A percentile compares a stretch with the other conserved stretches of the same genome.
phyloP scores from a whole-genome alignment of 2,113 vertebrate species.

The Notarius quadriscutis region DNA sequence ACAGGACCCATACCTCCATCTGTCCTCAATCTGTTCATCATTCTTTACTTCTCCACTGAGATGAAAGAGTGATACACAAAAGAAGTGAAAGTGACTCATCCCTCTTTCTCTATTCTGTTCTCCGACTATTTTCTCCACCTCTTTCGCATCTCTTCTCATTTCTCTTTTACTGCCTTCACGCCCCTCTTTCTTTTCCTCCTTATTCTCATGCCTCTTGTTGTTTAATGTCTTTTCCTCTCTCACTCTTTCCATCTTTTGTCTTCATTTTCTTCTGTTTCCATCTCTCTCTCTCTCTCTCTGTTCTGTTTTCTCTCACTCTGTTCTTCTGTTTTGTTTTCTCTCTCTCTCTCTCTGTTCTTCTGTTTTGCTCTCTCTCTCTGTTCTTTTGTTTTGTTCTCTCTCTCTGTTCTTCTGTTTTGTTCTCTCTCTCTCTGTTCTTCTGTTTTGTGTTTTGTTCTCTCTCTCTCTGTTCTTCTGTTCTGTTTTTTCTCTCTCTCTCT shows the following conservation, averaged over 20 bases:
- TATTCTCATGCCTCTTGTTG: neutral
- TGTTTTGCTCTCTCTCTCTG: too few species aligned
- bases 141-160: neutral
- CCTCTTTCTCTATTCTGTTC: neutral
- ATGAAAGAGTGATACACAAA: neutral
- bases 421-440: too few species aligned
- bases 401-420: too few species aligned
- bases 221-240: neutral
- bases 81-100: neutral
- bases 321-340: too few species aligned
- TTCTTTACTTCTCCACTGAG: neutral
- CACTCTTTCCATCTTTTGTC: neutral
- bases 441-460: too few species aligned
- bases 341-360: too few species aligned
- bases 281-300: neutral
- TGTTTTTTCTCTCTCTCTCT: neutral
- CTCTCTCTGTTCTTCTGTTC: too few species aligned
- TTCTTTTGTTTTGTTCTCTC: too few species aligned
- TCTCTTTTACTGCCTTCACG: neutral
- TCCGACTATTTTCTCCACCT: neutral
- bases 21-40: constrained; percentile 5
- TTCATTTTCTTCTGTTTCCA: neutral
- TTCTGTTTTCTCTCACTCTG: too few species aligned
- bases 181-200: neutral
- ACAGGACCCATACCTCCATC: neutral